Evolutionary conservation across 1,140 invertebrate genomes (phyloP).

Genomic region (Hestina assimilis): DNA sequence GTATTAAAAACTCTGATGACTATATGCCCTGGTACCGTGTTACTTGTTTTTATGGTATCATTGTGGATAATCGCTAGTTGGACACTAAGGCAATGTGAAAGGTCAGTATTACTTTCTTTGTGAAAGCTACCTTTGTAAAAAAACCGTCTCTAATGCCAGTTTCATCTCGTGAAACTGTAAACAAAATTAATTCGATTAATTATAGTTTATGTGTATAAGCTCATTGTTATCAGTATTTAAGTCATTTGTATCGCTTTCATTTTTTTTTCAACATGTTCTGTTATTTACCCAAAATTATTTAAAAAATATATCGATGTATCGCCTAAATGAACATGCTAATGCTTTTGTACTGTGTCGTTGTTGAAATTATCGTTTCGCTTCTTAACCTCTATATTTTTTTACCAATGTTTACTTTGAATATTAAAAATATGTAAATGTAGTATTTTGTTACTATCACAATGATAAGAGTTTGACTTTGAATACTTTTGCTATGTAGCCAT

Average conservation of each 20-base stretch:
- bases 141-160: conserved; percentile 11
- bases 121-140: conserved; percentile 14
- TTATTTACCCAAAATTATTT: conserved; percentile 35
- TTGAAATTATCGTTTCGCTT: conserved; percentile 57
- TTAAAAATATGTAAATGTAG: conserved; percentile 51
- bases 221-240: conserved; percentile 41
- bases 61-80: conserved; percentile 99
- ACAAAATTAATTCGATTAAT: conserved; percentile 23
- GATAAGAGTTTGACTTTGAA: conserved; percentile 77
- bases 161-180: conserved; percentile 22
- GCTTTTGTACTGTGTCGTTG: conserved; percentile 74
- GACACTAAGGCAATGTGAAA: conserved; percentile 98
- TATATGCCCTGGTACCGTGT: conserved; percentile 98
- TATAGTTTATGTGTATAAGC: conserved; percentile 43
- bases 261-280: conserved; percentile 44
- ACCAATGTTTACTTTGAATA: conserved; percentile 33
- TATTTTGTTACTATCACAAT: conserved; percentile 52
- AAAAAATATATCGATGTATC: conserved; percentile 53
- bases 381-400: conserved; percentile 53
- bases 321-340: conserved; percentile 67
- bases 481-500: conserved; percentile 57
- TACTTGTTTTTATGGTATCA: conserved; percentile 99
- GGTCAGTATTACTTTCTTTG: conserved; percentile 82
- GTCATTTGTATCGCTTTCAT: conserved; percentile 58
- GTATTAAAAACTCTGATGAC: conserved; percentile 99